Evolutionary conservation across 2,113 vertebrate genomes (phyloP).

Genomic region (Indicator indicator): DNA sequence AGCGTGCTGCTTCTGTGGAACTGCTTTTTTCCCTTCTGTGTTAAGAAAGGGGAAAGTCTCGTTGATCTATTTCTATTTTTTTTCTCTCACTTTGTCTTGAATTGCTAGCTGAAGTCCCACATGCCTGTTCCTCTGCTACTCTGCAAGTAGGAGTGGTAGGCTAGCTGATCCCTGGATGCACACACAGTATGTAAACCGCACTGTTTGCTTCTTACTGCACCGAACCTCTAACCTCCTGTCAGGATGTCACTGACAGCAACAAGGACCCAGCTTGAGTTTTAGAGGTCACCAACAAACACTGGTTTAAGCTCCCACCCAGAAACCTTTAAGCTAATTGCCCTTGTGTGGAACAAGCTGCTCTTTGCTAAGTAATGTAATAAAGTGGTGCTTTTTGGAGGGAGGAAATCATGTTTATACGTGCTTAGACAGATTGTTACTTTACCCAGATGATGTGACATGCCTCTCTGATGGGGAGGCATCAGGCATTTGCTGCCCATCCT

Average conservation of each 20-base stretch:
- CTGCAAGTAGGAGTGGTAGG: not conserved
- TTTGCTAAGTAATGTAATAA: not conserved
- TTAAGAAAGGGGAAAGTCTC: not conserved
- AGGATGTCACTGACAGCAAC: not conserved
- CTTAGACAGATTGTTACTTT: not conserved
- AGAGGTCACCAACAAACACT: not conserved
- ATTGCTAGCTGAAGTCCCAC: not conserved
- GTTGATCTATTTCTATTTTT: not conserved
- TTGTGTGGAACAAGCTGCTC: not conserved
- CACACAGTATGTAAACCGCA: not conserved
- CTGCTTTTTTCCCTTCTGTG: not conserved
- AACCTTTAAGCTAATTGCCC: not conserved
- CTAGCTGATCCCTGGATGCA: not conserved
- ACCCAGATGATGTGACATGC: not conserved
- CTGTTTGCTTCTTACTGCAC: not conserved
- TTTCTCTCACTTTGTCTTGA: not conserved
- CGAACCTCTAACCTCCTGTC: not conserved
- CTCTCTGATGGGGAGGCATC: accelerated
- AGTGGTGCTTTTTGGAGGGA: not conserved
- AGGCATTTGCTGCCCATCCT: not conserved
- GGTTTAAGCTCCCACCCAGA: not conserved
- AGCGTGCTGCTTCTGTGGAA: not conserved
- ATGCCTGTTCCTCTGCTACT: not conserved
- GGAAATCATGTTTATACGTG: not conserved
- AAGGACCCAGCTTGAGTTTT: not conserved